Base-by-base conservation (phyloP, 53 echinoderm and acorn worm genomes). In the Holothuria scabra region DNA sequence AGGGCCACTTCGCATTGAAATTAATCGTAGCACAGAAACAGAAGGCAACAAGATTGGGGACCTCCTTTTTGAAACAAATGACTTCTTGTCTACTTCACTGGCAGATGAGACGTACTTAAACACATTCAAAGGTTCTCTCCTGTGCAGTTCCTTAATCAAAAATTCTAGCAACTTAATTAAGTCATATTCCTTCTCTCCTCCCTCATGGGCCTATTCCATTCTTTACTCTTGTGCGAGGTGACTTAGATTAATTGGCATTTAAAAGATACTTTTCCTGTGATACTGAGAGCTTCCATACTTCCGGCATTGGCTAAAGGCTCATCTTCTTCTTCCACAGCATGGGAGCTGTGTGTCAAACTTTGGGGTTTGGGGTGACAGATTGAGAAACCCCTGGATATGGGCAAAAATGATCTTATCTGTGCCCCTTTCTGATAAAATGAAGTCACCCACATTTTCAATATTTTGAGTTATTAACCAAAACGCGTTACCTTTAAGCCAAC, bases 231-330 rank as follows among this genome's bases (percentile, higher is more conserved):
- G 66, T 20, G 66, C 22, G n/a, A 66, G 66, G 1, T 28, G 66
- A 2, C 66, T 66, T 20, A 66, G 66, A 28, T 23, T 66, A 66
- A 66, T 24, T 22, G 3, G 66, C 28, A 28, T 66, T 22, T 23
- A 26, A 66, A 66, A 66, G 21, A 66, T 14, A 28, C 66, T 28
- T 20, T 24, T 24, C 66, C 66, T 22, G n/a, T 66, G 66, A 66
- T 66, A 13, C 66, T 28, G n/a, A 66, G 66, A 13, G 66, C 66
- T 28, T 66, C 66, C 26, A 66, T 13, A 28, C 66, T 66, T 66
- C 66, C 22, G 26, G 26, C 66, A 26, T 66, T n/a, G 66, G 66
- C 0, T 20, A 66, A 26, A 22, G 26, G 28, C 66, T 66, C 3
- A 66, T 66, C 66, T 26, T 66, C 66, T 23, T 66, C 66, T 66